Conservation (phyloP, 2,888 invertebrate species). For the Zygogramma bicolorata region DNA sequence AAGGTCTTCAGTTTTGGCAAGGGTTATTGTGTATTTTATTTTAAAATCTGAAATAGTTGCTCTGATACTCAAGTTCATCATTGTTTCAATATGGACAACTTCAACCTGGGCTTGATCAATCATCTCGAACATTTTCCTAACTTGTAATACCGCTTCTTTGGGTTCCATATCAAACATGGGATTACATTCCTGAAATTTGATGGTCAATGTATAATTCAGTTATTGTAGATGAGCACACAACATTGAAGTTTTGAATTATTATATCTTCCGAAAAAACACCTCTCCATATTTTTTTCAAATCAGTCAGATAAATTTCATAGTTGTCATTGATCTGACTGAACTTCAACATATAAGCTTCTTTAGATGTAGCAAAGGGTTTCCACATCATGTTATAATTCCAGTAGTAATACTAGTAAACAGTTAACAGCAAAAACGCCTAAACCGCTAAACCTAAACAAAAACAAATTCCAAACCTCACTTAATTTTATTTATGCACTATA, state of each 20-base stretch:
- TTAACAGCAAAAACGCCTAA: too few relatives aligned
- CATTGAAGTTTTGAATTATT: conserved; percentile 55
- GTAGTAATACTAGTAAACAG: too few relatives aligned
- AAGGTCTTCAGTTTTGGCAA: conserved; percentile 37
- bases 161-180: conserved; percentile 55
- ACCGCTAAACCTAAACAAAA: too few relatives aligned
- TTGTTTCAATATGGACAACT: conserved; percentile 29
- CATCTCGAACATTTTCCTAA: conserved; percentile 37
- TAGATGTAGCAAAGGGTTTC: conserved; percentile 52
- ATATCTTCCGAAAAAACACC: conserved; percentile 48
- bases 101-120: conserved; percentile 37
- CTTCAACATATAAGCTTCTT: conserved; percentile 54
- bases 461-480: too few relatives aligned
- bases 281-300: conserved; percentile 59
- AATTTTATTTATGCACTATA: too few relatives aligned
- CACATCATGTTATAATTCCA: too few relatives aligned
- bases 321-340: conserved; percentile 33
- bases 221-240: conserved; percentile 25
- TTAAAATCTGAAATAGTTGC: conserved; percentile 22
- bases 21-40: conserved; percentile 50
- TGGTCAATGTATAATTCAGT: neutral
- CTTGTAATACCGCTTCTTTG: conserved; percentile 42
- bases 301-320: conserved; percentile 51
- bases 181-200: conserved; percentile 56
- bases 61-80: conserved; percentile 40